Evolutionary conservation across 2,797 vertebrate species (phyloP).

Genomic region (Sebastolobus alascanus): DNA sequence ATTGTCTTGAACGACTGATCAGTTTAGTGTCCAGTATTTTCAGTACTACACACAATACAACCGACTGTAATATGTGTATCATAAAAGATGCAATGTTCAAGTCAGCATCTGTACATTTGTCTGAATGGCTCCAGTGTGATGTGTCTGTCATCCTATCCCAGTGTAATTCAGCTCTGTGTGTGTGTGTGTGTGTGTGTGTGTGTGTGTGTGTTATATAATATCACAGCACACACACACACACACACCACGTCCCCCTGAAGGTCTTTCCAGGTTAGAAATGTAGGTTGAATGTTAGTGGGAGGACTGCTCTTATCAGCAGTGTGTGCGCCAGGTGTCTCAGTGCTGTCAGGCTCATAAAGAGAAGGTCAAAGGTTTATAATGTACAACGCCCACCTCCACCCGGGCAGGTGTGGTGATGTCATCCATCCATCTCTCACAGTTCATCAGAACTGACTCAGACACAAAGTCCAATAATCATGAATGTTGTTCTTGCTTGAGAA

Average conservation of each 20-base stretch:
- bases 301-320: neutral
- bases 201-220: no score
- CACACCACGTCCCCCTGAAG: neutral
- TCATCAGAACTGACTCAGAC: neutral
- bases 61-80: neutral
- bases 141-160: neutral
- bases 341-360: slow-evolving; percentile 20
- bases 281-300: slow-evolving; percentile 14
- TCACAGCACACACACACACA: neutral
- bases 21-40: neutral
- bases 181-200: no score
- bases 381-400: slow-evolving; percentile 13
- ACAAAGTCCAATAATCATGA: neutral
- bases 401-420: slow-evolving; percentile 9
- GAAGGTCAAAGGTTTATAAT: slow-evolving; percentile 21
- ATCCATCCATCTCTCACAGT: neutral
- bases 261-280: slow-evolving; percentile 16
- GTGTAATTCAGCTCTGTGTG: neutral
- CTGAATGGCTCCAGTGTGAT: slow-evolving; percentile 2
- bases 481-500: neutral
- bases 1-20: neutral
- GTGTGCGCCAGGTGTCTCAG: slow-evolving; percentile 9
- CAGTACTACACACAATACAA: neutral
- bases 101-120: neutral
- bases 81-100: neutral